Conservation (phyloP, 2,888 invertebrate species). For the Norana najaformis region DNA sequence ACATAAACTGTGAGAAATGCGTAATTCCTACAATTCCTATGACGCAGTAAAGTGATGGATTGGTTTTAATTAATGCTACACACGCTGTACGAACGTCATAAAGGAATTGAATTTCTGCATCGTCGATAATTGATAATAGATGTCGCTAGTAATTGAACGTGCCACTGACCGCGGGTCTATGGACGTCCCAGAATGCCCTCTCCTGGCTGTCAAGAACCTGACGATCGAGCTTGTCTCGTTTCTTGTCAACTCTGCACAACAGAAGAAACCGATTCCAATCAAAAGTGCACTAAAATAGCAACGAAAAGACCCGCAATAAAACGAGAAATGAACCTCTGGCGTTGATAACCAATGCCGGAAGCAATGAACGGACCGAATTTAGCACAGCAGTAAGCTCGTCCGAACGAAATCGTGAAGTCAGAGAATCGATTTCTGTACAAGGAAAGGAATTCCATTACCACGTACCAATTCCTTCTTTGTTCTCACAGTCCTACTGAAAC, state of each 20-base stretch:
- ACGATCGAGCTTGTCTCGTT: constrained; percentile 92
- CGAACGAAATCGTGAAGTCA: not conserved
- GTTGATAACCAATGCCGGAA: not conserved
- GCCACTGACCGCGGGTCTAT: constrained; percentile 85
- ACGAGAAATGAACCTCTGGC: not conserved
- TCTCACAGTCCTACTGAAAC: too few species aligned
- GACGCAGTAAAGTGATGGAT: not conserved
- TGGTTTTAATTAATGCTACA: constrained; percentile 9
- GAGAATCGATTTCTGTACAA: not conserved
- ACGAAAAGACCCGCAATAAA: not conserved
- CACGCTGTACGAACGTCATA: not conserved
- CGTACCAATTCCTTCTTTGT: too few species aligned
- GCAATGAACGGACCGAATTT: not conserved
- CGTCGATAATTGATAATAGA: constrained; percentile 17
- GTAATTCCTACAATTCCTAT: too few species aligned
- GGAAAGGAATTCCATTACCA: not conserved
- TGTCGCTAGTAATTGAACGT: not conserved
- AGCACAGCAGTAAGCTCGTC: not conserved
- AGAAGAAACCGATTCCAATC: not conserved
- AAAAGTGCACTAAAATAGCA: not conserved
- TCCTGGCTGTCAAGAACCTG: constrained; percentile 98
- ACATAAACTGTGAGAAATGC: not conserved
- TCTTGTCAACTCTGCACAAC: constrained; percentile 82
- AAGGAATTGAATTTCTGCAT: constrained; percentile 22
- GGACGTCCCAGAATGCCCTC: constrained; percentile 99